Percentiles rank a stretch among this genome's conserved stretches.
Evolutionary conservation across 2,888 invertebrate genomes (phyloP).

Genomic region (Amphipyra tragopoginis): DNA sequence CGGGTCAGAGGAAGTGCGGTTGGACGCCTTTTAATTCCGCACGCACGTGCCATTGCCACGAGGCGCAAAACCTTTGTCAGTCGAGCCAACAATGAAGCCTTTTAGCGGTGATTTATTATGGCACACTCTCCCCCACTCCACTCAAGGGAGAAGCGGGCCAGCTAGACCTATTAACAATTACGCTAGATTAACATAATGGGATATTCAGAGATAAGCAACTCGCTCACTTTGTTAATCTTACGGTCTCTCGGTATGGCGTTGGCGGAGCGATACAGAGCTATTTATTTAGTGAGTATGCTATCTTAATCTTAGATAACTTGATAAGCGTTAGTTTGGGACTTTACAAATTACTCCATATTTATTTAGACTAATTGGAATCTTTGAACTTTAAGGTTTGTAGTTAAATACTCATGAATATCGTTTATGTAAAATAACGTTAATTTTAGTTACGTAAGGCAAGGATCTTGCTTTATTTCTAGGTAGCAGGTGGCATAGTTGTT

Average conservation of each 20-base stretch:
- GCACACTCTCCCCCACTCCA: conserved; percentile 46
- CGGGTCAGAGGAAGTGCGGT: conserved; percentile 63
- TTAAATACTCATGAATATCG: no score
- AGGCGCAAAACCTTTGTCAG: conserved; percentile 74
- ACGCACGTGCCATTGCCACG: conserved; percentile 69
- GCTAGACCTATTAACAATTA: conserved; percentile 69
- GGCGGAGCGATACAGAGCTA: conserved; percentile 39
- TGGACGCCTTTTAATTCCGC: conserved; percentile 68
- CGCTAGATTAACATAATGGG: conserved; percentile 68
- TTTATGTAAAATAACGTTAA: no score
- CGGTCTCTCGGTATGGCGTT: conserved; percentile 31
- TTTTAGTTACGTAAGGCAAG: no score
- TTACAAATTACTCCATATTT: conserved; percentile 43
- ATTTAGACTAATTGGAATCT: conserved; percentile 27
- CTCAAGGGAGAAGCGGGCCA: conserved; percentile 28
- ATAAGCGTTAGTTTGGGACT: conserved; percentile 41
- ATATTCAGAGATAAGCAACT: conserved; percentile 61
- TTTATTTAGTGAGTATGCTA: conserved; percentile 40
- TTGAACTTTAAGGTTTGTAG: conserved; percentile 11
- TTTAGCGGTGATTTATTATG: conserved; percentile 78
- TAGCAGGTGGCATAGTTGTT: no score
- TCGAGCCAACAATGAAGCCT: conserved; percentile 74
- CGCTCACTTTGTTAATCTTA: conserved; percentile 51
- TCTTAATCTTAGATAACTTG: conserved; percentile 48
- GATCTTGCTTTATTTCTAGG: no score